phyloP scores from a whole-genome alignment of 2,113 vertebrate species.

The Hoplias malabaricus region DNA sequence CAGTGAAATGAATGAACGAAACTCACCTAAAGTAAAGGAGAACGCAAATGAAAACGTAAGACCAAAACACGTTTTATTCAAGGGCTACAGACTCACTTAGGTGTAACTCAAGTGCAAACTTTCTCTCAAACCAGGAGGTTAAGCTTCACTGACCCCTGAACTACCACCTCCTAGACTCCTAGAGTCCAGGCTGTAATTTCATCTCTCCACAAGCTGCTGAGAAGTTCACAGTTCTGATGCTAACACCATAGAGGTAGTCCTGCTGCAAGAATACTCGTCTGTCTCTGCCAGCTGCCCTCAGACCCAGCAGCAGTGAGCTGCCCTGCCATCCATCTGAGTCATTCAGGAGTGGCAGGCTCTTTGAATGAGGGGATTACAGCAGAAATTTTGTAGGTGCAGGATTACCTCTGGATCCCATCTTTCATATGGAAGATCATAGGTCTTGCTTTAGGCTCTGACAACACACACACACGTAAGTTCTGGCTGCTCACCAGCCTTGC shows the following conservation, averaged over 20 bases:
- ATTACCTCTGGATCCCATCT: conserved; percentile 47
- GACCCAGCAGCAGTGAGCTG: conserved; percentile 15
- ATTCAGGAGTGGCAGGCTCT: conserved; percentile 32
- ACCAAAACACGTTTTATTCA: not conserved
- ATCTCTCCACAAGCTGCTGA: conserved; percentile 11
- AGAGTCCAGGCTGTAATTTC: conserved; percentile 33
- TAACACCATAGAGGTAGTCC: not conserved
- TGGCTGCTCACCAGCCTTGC: not conserved
- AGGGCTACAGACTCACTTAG: not conserved
- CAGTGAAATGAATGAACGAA: too few relatives aligned
- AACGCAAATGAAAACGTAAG: too few relatives aligned
- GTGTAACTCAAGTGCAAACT: conserved; percentile 8
- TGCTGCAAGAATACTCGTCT: conserved; percentile 9
- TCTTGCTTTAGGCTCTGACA: conserved; percentile 5
- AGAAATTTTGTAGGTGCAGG: conserved; percentile 22
- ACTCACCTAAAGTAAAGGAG: too few relatives aligned
- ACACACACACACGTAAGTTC: conserved; percentile 17
- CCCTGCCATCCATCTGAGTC: conserved; percentile 22
- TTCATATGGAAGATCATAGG: conserved; percentile 53
- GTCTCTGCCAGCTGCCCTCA: conserved; percentile 38
- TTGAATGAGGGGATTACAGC: conserved; percentile 49
- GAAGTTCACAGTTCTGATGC: not conserved
- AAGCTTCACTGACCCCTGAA: conserved; percentile 26
- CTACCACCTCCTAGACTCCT: conserved; percentile 19
- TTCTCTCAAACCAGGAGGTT: conserved; percentile 15